Base-by-base conservation (phyloP, 1,140 invertebrate species). In the Drosophila ananassae region DNA sequence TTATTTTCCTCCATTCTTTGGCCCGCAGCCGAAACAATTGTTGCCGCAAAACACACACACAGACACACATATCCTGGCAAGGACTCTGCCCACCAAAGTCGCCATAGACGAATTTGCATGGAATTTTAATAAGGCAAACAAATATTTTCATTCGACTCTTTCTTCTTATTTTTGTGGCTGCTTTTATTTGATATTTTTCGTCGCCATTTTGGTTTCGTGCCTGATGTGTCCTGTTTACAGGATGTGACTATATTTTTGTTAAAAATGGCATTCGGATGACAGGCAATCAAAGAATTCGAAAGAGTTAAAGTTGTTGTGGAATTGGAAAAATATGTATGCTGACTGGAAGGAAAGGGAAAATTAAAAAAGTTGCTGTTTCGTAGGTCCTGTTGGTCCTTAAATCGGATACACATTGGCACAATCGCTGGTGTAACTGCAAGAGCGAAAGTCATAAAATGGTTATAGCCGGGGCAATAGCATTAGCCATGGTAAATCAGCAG, bases 51-150 rank as follows among this genome's bases (percentile, higher is more conserved):
- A 59, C 61, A 53, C 52, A 67, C 73, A 46, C 46, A 50, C 55
- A 44, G 28, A 52, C 37, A 32, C 53, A 25, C 41, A 62, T 75
- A 67, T 46, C 25, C 58, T 61, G 72, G 37, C 44, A 21, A 60
- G 58, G 17, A 10, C 12, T 37, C 17, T n/a, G 59, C 58, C 66
- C 52, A 59, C 54, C 53, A 58, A 60, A 63, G 73, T 55, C 64
- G 60, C 60, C 82, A 87, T 82, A 85, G 82, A 79, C 81, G 81
- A 85, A 87, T 85, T 85, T 85, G 83, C 82, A 85, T 85, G 78
- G 82, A 85, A 85, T 85, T 85, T 85, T 85, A 85, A 85, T 85
- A 85, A 89, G 83, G 74, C 78, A 67, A 64, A 74, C 52, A 71
- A 69, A 77, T 62, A 81, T 67, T 75, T 68, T 58, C 41, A 32